phyloP scores from a whole-genome alignment of 2,888 invertebrate genomes.

The Amphipyra tragopoginis region DNA sequence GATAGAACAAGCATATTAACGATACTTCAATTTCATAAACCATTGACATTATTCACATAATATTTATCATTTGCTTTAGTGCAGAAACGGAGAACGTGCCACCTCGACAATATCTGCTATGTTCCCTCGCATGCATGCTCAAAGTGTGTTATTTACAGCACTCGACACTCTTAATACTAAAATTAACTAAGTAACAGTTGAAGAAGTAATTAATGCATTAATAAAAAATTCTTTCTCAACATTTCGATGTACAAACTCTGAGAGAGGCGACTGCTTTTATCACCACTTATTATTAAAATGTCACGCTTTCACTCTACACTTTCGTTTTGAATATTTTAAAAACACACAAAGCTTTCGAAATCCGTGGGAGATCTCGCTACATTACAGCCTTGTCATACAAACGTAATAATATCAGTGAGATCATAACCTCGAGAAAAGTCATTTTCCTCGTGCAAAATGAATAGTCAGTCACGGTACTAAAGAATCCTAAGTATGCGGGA shows the following conservation, averaged over 20 bases:
- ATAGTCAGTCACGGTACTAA: slow-evolving; percentile 7
- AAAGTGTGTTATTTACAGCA: slow-evolving; percentile 42
- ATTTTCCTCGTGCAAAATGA: slow-evolving; percentile 34
- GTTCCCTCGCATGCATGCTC: slow-evolving; percentile 16
- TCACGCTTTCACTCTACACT: slow-evolving; percentile 79
- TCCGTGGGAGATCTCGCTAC: slow-evolving; percentile 53
- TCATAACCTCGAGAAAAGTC: slow-evolving; percentile 32
- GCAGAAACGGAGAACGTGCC: slow-evolving; percentile 1
- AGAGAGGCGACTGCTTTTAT: slow-evolving; percentile 61
- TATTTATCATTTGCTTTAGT: background rate
- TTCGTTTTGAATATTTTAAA: slow-evolving; percentile 75
- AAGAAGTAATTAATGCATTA: slow-evolving; percentile 39
- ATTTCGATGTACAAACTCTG: slow-evolving; percentile 19
- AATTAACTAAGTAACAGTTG: slow-evolving; percentile 26
- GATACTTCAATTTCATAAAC: background rate
- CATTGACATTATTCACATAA: slow-evolving; percentile 4
- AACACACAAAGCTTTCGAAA: slow-evolving; percentile 71
- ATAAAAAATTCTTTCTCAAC: slow-evolving; percentile 47
- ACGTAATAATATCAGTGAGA: slow-evolving; percentile 35
- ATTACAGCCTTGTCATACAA: slow-evolving; percentile 36
- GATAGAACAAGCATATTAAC: background rate
- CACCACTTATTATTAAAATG: slow-evolving; percentile 73
- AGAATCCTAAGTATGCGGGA: slow-evolving; percentile 17
- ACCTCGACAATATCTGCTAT: background rate
- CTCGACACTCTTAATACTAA: slow-evolving; percentile 24